Conservation (phyloP, 2,797 vertebrate species). For the Artibeus lituratus region DNA sequence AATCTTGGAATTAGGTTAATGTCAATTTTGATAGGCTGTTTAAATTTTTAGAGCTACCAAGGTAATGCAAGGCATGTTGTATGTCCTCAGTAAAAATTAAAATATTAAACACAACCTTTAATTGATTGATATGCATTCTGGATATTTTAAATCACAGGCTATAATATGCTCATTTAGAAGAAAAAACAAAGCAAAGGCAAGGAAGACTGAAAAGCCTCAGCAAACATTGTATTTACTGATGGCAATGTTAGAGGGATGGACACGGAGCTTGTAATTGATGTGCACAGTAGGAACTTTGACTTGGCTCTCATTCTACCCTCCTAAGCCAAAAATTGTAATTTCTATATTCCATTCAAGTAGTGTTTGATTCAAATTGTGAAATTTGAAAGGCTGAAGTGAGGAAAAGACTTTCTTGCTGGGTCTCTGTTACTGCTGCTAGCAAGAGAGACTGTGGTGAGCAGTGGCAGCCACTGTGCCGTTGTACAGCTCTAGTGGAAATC, state of each 20-base stretch:
- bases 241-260: neutral
- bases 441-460: rapidly evolving
- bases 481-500: neutral
- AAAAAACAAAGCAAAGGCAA: neutral
- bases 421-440: neutral
- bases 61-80: neutral
- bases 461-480: neutral
- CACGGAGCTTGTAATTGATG: neutral
- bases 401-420: neutral
- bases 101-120: constrained; percentile 35
- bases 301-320: neutral
- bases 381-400: neutral
- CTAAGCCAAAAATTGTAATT: neutral
- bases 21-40: neutral
- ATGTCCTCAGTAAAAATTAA: constrained; percentile 26
- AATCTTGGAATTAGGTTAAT: constrained; percentile 22
- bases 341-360: neutral
- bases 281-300: neutral
- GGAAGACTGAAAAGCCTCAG: constrained; percentile 25
- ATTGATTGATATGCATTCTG: constrained; percentile 17
- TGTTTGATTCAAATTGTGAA: neutral
- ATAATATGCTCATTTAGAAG: neutral
- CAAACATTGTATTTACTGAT: neutral
- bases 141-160: constrained; percentile 14
- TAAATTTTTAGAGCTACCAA: constrained; percentile 36